These are phyloP conservation scores for Ptychadena robeensis DNA, from an alignment of 2,797 vertebrate species.

Conservation along the genomic window DNA sequence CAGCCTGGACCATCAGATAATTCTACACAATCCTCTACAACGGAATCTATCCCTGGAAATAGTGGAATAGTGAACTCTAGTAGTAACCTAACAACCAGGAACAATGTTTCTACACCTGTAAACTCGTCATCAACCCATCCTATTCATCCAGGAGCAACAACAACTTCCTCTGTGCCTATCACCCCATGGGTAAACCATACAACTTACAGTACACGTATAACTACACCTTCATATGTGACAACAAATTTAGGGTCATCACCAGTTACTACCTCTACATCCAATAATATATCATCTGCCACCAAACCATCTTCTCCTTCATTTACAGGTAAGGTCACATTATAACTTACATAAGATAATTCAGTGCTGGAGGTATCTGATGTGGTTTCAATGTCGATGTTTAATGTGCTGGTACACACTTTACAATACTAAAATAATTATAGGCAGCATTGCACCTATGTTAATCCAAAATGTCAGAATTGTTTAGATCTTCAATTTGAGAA, in stretches of 20 bases:
- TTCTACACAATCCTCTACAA: slow-evolving; percentile 7
- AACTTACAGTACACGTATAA: background rate
- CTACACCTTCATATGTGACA: background rate
- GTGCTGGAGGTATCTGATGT: background rate
- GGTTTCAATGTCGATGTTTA: too few species aligned
- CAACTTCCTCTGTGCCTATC: background rate
- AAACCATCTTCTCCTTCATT: background rate
- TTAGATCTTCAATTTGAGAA: too few species aligned
- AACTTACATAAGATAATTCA: background rate
- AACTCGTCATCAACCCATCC: background rate
- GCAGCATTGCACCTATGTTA: too few species aligned
- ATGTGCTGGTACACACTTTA: too few species aligned
- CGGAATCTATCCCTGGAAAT: background rate
- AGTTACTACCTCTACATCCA: background rate
- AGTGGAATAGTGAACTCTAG: slow-evolving; percentile 2
- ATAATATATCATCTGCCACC: background rate
- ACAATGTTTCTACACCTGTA: slow-evolving; percentile 6
- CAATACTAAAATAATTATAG: too few species aligned
- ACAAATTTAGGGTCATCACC: background rate
- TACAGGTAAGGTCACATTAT: background rate
- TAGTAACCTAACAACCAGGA: background rate
- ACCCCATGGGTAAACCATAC: background rate
- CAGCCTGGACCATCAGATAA: background rate
- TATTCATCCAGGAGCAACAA: background rate
- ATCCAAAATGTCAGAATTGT: too few species aligned